A percentile compares a stretch with the other conserved stretches of the same genome.
phyloP scores from a whole-genome alignment of 2,888 invertebrate species.

The Coleophora flavipennella region DNA sequence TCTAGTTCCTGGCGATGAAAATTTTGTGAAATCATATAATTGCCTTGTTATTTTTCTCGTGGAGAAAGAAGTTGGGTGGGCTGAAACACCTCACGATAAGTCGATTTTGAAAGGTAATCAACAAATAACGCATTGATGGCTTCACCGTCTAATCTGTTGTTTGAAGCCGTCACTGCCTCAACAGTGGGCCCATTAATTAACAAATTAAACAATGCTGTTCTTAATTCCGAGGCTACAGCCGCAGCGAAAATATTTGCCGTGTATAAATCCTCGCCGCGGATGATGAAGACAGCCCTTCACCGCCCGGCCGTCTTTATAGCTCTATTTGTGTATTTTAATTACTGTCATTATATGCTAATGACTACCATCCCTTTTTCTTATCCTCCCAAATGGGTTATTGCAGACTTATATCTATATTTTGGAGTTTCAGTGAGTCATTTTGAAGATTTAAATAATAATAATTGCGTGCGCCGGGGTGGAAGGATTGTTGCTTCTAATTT shows the following conservation, averaged over 20 bases:
- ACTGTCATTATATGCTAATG: conserved; percentile 79
- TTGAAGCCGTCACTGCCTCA: conserved; percentile 36
- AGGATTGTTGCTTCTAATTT: conserved; percentile 50
- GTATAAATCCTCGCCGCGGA: conserved; percentile 64
- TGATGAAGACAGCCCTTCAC: conserved; percentile 72
- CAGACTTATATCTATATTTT: conserved; percentile 64
- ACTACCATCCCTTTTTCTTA: conserved; percentile 74
- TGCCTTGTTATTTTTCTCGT: no score
- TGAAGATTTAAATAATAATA: conserved; percentile 67
- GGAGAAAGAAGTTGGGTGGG: no score
- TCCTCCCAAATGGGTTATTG: conserved; percentile 70
- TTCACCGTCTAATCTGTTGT: conserved; percentile 3
- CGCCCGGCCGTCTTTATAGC: conserved; percentile 72
- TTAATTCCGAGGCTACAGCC: conserved; percentile 55
- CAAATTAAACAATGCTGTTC: conserved; percentile 67
- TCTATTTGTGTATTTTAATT: conserved; percentile 82
- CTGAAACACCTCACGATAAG: no score
- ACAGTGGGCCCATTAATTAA: conserved; percentile 66
- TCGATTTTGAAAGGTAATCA: no score
- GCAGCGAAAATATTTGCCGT: conserved; percentile 68
- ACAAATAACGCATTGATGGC: no score
- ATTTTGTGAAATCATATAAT: no score
- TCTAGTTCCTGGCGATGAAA: no score
- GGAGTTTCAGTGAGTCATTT: conserved; percentile 55
- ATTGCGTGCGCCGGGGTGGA: conserved; percentile 34